Percentiles rank a stretch among this genome's conserved stretches.
phyloP scores from a whole-genome alignment of 2,113 vertebrate species.

The Seriola aureovittata region DNA sequence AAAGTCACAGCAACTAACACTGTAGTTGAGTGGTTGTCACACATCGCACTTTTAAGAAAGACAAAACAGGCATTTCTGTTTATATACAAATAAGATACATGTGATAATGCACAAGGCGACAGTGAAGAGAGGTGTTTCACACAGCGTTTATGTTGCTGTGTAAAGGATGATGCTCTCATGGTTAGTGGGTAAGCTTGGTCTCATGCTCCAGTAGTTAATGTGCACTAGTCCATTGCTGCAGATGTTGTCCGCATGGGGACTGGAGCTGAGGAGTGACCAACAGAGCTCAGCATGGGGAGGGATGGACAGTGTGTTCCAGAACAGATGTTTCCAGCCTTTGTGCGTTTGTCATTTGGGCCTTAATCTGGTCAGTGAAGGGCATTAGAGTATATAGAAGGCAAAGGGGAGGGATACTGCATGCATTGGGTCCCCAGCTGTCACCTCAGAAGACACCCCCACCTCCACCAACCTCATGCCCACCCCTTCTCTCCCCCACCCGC shows the following conservation, averaged over 20 bases:
- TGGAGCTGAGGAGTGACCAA: slow-evolving; percentile 76
- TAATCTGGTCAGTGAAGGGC: slow-evolving; percentile 87
- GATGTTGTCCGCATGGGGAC: slow-evolving; percentile 80
- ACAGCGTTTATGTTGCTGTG: slow-evolving; percentile 15
- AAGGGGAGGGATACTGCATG: slow-evolving; percentile 54
- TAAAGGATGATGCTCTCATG: slow-evolving; percentile 41
- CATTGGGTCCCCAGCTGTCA: slow-evolving; percentile 77
- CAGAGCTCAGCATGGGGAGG: slow-evolving; percentile 59
- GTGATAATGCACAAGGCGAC: background rate
- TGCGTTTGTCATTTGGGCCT: slow-evolving; percentile 79
- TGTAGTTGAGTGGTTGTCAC: background rate
- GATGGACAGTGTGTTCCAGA: slow-evolving; percentile 75
- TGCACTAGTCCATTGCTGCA: slow-evolving; percentile 80
- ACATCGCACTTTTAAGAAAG: background rate
- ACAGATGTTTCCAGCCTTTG: slow-evolving; percentile 83
- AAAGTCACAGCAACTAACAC: slow-evolving; percentile 1
- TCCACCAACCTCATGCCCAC: background rate
- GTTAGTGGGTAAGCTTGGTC: slow-evolving; percentile 67
- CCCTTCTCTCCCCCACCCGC: background rate
- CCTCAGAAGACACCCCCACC: slow-evolving; percentile 42
- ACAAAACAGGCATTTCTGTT: background rate
- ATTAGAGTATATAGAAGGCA: slow-evolving; percentile 76
- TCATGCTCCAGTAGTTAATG: slow-evolving; percentile 79
- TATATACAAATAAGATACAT: background rate
- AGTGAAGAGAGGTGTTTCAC: too few relatives aligned